These are phyloP conservation scores for Lithosia quadra DNA, from an alignment of 2,888 invertebrate genomes.

Conservation along the genomic window DNA sequence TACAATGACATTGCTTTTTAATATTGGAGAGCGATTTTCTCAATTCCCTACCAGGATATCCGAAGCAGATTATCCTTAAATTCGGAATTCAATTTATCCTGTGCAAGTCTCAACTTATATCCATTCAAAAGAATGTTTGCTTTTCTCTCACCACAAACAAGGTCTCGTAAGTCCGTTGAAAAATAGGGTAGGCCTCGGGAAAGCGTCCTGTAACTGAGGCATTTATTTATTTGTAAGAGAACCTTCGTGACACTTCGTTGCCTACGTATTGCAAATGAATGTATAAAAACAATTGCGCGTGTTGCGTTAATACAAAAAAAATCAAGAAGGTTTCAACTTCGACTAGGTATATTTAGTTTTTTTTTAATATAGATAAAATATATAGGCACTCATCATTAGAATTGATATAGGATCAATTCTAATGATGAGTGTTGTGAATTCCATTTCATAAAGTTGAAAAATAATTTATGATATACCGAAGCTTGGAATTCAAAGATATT, in stretches of 20 bases:
- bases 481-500: no score
- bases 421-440: no score
- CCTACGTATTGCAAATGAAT: background rate
- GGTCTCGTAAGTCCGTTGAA: conserved; percentile 21
- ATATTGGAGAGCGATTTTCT: conserved; percentile 10
- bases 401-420: no score
- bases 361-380: background rate
- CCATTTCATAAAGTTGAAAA: no score
- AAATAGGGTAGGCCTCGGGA: conserved; percentile 30
- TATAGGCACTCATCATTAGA: no score
- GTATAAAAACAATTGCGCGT: no score
- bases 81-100: conserved; percentile 20
- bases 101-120: conserved; percentile 21
- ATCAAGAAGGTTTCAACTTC: no score
- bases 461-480: no score
- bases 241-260: conserved; percentile 13
- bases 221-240: conserved; percentile 27
- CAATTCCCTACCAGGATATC: background rate
- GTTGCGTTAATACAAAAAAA: no score
- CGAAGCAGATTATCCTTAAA: conserved; percentile 10
- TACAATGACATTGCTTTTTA: background rate
- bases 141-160: conserved; percentile 23
- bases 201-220: conserved; percentile 23
- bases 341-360: no score
- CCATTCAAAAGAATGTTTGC: conserved; percentile 27